phyloP scores from a whole-genome alignment of 2,888 invertebrate species.

The Dolichopus griseipennis region DNA sequence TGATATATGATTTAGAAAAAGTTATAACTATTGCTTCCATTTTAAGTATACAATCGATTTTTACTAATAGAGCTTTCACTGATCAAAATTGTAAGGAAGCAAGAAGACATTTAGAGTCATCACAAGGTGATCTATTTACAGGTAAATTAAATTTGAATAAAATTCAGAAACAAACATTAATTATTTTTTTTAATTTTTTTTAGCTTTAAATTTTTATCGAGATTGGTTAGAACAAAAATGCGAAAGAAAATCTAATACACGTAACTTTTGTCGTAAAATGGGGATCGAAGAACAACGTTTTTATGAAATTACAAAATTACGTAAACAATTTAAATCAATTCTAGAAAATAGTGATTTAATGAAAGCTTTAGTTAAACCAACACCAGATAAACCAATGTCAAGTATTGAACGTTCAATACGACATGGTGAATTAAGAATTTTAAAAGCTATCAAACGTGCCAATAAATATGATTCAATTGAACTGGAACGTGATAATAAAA shows the following conservation, averaged over 20 bases:
- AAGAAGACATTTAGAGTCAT: slow-evolving; percentile 74
- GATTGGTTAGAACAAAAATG: slow-evolving; percentile 81
- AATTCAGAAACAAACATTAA: not conserved
- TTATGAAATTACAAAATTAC: slow-evolving; percentile 90
- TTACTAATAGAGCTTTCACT: slow-evolving; percentile 79
- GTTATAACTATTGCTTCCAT: slow-evolving; percentile 84
- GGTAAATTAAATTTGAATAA: slow-evolving; percentile 36
- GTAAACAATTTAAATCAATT: slow-evolving; percentile 78
- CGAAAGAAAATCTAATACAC: slow-evolving; percentile 40
- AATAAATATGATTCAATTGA: slow-evolving; percentile 63
- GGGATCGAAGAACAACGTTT: slow-evolving; percentile 95
- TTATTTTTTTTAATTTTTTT: not conserved
- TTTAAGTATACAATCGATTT: slow-evolving; percentile 86
- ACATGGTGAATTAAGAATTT: slow-evolving; percentile 80
- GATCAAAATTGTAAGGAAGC: slow-evolving; percentile 75
- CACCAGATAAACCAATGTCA: slow-evolving; percentile 48
- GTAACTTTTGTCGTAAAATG: slow-evolving; percentile 79
- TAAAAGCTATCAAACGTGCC: slow-evolving; percentile 70
- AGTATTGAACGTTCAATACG: slow-evolving; percentile 71
- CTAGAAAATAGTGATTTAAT: slow-evolving; percentile 62
- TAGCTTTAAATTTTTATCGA: slow-evolving; percentile 64
- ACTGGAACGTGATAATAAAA: slow-evolving; percentile 51
- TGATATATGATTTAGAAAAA: slow-evolving; percentile 80
- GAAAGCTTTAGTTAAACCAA: slow-evolving; percentile 45
- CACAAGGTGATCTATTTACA: slow-evolving; percentile 92